phyloP scores from a whole-genome alignment of 2,888 invertebrate genomes.

The Eledona agricola region DNA sequence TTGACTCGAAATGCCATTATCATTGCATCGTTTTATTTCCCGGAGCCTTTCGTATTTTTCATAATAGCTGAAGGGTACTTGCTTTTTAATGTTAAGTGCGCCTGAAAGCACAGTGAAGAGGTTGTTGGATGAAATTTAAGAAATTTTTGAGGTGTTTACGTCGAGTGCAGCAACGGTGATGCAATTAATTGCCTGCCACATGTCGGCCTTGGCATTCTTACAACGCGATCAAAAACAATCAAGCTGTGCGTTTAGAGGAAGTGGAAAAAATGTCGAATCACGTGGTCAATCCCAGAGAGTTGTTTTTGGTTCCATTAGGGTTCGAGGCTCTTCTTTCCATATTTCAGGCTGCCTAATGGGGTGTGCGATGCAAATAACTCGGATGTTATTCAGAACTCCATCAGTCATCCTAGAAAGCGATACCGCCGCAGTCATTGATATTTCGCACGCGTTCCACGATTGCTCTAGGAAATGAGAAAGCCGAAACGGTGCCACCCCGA shows the following conservation, averaged over 20 bases:
- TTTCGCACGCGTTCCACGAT: constrained; percentile 12
- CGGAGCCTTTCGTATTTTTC: constrained; percentile 10
- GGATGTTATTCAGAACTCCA: constrained; percentile 21
- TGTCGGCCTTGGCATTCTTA: constrained; percentile 28
- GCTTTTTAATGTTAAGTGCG: constrained; percentile 32
- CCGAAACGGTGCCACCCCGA: constrained; percentile 4
- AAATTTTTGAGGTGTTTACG: constrained; percentile 5
- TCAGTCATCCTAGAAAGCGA: constrained; percentile 5
- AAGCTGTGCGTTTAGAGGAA: constrained; percentile 11
- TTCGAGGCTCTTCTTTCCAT: constrained; percentile 5
- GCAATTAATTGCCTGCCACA: constrained; percentile 31
- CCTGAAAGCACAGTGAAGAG: constrained; percentile 15
- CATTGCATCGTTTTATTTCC: constrained; percentile 19
- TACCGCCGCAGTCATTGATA: constrained; percentile 1
- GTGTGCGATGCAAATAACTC: constrained; percentile 21
- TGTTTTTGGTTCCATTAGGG: constrained; percentile 13
- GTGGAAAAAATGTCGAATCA: constrained; percentile 2
- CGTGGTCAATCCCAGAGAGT: neutral
- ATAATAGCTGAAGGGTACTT: constrained; percentile 24
- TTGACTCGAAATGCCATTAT: constrained; percentile 35
- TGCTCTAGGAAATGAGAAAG: constrained; percentile 17
- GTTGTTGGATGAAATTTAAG: constrained; percentile 21
- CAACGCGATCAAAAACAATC: constrained; percentile 16
- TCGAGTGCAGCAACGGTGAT: constrained; percentile 29
- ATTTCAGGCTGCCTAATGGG: constrained; percentile 19